Percentiles rank a stretch among this genome's conserved stretches.
phyloP scores from a whole-genome alignment of 1,140 invertebrate species.

The Macrobrachium nipponense region DNA sequence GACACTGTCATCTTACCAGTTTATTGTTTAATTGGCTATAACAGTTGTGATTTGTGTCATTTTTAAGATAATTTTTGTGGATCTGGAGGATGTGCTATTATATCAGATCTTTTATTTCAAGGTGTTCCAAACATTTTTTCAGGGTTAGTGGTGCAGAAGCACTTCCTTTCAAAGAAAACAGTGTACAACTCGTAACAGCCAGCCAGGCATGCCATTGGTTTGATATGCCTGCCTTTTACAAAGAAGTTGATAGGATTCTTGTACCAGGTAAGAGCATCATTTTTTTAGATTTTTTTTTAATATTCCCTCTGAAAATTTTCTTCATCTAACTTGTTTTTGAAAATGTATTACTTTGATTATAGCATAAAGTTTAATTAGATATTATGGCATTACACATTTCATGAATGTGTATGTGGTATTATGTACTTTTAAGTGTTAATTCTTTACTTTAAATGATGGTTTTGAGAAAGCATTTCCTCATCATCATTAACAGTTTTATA shows the following conservation, averaged over 20 bases:
- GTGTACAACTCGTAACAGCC: slow-evolving; percentile 69
- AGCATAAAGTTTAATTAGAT: background rate
- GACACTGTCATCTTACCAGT: too few relatives aligned
- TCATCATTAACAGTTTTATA: too few relatives aligned
- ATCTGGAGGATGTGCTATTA: background rate
- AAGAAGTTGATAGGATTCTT: slow-evolving; percentile 69
- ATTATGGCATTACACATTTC: too few relatives aligned
- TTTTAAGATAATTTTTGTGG: background rate
- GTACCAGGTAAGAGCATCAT: slow-evolving; percentile 62
- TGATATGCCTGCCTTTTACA: slow-evolving; percentile 69
- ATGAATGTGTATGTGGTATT: too few relatives aligned
- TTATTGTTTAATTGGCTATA: too few relatives aligned
- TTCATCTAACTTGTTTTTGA: background rate
- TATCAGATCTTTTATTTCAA: background rate
- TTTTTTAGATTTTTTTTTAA: background rate
- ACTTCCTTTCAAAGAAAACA: slow-evolving; percentile 65
- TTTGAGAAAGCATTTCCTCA: too few relatives aligned
- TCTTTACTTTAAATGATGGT: too few relatives aligned
- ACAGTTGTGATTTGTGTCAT: too few relatives aligned
- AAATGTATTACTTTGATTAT: background rate
- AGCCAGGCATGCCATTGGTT: slow-evolving; percentile 71
- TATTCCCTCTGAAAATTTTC: background rate
- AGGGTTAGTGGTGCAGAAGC: slow-evolving; percentile 68
- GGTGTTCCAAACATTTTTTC: slow-evolving; percentile 29
- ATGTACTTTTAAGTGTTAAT: too few relatives aligned